Conservation (phyloP, 2,888 invertebrate species). For the Tineola bisselliella region DNA sequence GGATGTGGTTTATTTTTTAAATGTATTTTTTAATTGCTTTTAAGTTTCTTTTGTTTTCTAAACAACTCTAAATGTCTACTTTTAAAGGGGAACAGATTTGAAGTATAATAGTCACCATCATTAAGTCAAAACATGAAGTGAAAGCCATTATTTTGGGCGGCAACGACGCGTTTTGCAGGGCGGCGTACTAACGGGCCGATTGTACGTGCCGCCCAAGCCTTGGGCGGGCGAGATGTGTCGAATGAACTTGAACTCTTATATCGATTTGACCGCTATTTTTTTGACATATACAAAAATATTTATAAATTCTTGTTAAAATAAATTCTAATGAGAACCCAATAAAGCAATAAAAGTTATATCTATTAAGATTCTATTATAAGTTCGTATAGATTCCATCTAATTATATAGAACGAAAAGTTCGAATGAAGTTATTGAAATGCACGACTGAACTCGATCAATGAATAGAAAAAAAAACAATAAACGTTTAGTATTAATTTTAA, state of each 20-base stretch:
- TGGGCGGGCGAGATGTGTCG: conserved; percentile 14
- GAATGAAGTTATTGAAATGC: neutral
- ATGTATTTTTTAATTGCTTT: too few species aligned
- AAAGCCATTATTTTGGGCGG: conserved; percentile 22
- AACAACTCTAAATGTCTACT: neutral
- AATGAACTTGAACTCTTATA: conserved; percentile 25
- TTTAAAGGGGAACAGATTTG: neutral
- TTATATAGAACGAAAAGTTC: neutral
- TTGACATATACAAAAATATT: neutral
- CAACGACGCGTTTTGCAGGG: conserved; percentile 20
- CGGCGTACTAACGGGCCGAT: conserved; percentile 28
- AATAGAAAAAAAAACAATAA: neutral
- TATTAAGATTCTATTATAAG: conserved; percentile 7
- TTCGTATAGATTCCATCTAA: neutral
- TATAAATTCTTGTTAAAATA: too few species aligned
- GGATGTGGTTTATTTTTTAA: too few species aligned
- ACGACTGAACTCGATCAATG: neutral
- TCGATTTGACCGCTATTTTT: conserved; percentile 15
- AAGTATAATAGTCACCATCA: neutral
- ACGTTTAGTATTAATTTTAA: neutral
- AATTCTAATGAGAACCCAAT: too few species aligned
- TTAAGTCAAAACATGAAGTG: neutral
- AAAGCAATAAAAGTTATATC: too few species aligned
- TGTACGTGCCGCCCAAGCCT: conserved; percentile 20
- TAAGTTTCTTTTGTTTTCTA: neutral